Percentiles rank a stretch among this genome's conserved stretches.
phyloP scores from a whole-genome alignment of 2,113 vertebrate genomes.

The Ceyx margarethae region DNA sequence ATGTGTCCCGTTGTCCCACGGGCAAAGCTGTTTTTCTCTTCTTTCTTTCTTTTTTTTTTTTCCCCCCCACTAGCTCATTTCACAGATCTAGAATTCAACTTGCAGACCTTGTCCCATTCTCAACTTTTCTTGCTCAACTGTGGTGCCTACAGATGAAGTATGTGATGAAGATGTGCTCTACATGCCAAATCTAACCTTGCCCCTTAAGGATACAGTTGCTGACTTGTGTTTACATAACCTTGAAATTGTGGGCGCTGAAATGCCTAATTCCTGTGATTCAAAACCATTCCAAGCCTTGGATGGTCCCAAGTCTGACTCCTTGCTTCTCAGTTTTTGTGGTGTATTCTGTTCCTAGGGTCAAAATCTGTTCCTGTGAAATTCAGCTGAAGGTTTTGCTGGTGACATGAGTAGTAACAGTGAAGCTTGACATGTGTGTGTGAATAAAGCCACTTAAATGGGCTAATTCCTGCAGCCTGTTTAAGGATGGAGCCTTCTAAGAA shows the following conservation, averaged over 20 bases:
- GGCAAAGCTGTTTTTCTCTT: background rate
- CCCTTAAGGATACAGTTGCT: slow-evolving; percentile 40
- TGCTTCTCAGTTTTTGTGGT: background rate
- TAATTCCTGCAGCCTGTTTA: background rate
- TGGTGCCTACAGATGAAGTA: slow-evolving; percentile 25
- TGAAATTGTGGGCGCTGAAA: background rate
- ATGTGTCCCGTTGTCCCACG: background rate
- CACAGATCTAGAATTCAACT: background rate
- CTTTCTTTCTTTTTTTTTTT: fast-evolving
- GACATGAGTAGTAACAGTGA: background rate
- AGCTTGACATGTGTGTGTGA: background rate
- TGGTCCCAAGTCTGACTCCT: slow-evolving; percentile 11
- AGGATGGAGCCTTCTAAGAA: background rate
- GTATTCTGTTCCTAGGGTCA: background rate
- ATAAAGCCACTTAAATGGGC: background rate
- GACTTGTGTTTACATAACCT: slow-evolving; percentile 58
- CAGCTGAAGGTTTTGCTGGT: background rate
- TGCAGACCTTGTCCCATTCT: background rate
- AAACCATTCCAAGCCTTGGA: slow-evolving; percentile 45
- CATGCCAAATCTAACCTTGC: slow-evolving; percentile 67
- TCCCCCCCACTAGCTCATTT: background rate
- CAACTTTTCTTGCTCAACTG: background rate
- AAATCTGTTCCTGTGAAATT: background rate
- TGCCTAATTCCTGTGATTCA: slow-evolving; percentile 45
- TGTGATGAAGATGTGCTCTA: background rate